These are phyloP conservation scores for Ammodramus savannarum DNA, from an alignment of 2,113 vertebrate species.

Conservation along the genomic window DNA sequence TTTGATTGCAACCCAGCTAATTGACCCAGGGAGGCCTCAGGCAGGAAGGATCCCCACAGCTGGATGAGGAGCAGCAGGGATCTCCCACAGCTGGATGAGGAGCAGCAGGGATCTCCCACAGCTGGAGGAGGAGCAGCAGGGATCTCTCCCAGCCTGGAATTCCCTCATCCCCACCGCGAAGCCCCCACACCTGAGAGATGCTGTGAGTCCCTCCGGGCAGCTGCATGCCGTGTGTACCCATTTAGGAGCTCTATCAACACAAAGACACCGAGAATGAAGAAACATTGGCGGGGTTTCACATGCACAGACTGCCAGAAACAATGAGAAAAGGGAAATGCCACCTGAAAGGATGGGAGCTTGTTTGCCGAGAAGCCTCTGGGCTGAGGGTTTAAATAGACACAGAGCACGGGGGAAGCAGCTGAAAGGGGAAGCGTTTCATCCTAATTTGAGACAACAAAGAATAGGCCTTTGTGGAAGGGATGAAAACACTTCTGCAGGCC, in stretches of 20 bases:
- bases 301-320: conserved; percentile 40
- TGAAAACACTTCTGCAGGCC: not conserved
- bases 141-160: not conserved
- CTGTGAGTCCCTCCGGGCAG: not conserved
- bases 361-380: conserved; percentile 32
- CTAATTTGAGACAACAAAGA: conserved; percentile 30
- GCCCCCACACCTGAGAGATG: not conserved
- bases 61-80: too few species aligned
- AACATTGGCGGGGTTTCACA: conserved; percentile 11
- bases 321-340: conserved; percentile 66
- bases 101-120: too few species aligned
- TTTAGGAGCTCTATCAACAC: not conserved
- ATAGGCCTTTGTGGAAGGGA: conserved; percentile 5
- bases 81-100: too few species aligned
- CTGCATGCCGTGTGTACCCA: accelerated
- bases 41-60: not conserved
- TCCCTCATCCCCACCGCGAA: not conserved
- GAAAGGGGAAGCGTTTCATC: conserved; percentile 35
- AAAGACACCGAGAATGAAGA: not conserved
- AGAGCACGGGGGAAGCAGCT: not conserved
- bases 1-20: not conserved
- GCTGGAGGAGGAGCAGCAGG: not conserved
- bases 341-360: conserved; percentile 58
- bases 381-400: conserved; percentile 31
- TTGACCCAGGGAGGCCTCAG: not conserved